Evolutionary conservation across 2,888 invertebrate species (phyloP).

Genomic region (Folsomia manolachei): DNA sequence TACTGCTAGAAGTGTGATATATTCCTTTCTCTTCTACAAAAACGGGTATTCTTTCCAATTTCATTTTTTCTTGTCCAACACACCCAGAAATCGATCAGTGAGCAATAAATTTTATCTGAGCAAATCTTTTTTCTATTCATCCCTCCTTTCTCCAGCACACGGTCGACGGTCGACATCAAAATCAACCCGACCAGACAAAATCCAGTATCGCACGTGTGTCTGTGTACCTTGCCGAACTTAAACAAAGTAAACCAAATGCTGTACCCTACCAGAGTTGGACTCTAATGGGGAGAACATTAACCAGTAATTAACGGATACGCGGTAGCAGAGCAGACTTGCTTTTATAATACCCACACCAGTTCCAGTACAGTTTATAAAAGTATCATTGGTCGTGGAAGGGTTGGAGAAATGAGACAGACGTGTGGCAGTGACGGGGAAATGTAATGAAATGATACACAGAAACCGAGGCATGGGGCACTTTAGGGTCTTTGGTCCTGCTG

Average conservation of each 20-base stretch:
- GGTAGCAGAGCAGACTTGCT: neutral
- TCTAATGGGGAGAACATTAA: constrained; percentile 38
- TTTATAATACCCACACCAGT: too few relatives aligned
- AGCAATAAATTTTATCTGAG: constrained; percentile 34
- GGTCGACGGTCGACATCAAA: too few relatives aligned
- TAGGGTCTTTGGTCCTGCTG: neutral
- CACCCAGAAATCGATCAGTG: constrained; percentile 44
- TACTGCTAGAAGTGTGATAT: too few relatives aligned
- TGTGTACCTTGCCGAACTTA: neutral
- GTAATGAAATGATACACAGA: neutral
- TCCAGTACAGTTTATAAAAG: neutral
- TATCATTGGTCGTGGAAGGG: neutral
- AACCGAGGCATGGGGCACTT: neutral
- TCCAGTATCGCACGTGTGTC: constrained; percentile 30
- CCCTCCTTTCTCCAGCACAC: too few relatives aligned
- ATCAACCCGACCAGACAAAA: constrained; percentile 13
- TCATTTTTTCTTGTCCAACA: constrained; percentile 11
- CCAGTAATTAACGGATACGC: constrained; percentile 41
- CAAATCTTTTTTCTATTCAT: too few relatives aligned
- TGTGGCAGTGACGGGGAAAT: neutral
- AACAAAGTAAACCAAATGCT: neutral
- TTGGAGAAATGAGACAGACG: neutral
- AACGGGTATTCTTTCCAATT: neutral
- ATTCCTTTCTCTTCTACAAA: neutral
- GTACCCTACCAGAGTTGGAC: neutral